Conservation (phyloP, 2,113 vertebrate species). For the Leptosomus discolor region DNA sequence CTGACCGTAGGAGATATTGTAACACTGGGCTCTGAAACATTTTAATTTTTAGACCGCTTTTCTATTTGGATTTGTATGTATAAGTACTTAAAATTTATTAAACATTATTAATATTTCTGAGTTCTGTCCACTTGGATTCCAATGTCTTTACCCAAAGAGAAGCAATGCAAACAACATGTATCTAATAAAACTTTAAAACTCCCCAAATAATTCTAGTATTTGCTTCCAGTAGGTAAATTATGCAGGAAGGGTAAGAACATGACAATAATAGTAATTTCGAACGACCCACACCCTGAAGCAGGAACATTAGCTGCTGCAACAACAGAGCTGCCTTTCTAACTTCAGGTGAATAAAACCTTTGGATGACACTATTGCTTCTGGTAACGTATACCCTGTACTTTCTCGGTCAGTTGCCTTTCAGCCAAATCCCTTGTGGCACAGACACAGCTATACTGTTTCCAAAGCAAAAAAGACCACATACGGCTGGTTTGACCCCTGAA, state of each 20-base stretch:
- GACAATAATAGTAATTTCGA: neutral
- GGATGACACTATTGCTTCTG: neutral
- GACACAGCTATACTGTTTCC: neutral
- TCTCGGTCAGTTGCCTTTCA: neutral
- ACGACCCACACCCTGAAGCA: neutral
- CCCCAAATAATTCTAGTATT: neutral
- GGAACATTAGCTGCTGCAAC: neutral
- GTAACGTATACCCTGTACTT: neutral
- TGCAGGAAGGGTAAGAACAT: neutral
- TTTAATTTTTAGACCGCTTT: neutral
- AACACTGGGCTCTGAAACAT: neutral
- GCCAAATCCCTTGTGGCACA: neutral
- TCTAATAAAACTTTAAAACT: neutral
- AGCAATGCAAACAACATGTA: neutral
- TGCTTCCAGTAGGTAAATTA: neutral
- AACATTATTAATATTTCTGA: neutral
- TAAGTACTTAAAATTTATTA: neutral
- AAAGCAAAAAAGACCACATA: neutral
- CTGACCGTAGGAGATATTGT: neutral
- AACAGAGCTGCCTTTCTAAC: neutral
- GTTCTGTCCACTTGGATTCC: neutral
- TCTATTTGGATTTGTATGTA: neutral
- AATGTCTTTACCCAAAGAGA: neutral
- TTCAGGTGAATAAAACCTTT: neutral
- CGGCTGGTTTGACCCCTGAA: neutral